A percentile compares a stretch with the other conserved stretches of the same genome.
Conservation (phyloP, 2,113 vertebrate species). For the Herpailurus yagouaroundi region DNA sequence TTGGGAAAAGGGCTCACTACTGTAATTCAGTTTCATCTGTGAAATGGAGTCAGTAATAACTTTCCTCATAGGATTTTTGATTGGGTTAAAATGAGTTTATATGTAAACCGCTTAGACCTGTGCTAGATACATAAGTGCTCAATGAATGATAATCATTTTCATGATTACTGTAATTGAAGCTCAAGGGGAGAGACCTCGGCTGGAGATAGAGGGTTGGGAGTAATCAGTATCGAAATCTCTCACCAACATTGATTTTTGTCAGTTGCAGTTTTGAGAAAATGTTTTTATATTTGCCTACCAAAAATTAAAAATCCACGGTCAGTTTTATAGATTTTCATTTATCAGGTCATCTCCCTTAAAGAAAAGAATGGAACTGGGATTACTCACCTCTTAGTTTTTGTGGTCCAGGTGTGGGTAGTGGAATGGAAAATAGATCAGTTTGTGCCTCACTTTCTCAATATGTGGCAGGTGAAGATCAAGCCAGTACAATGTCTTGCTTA, state of each 20-base stretch:
- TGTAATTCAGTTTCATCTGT: background rate
- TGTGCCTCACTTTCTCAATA: background rate
- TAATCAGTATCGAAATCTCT: background rate
- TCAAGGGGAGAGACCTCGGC: background rate
- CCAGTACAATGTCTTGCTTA: background rate
- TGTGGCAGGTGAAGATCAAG: background rate
- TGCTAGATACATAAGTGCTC: background rate
- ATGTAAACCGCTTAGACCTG: background rate
- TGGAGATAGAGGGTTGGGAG: background rate
- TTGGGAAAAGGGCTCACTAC: background rate
- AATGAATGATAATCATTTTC: background rate
- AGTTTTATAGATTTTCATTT: background rate
- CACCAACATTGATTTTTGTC: background rate
- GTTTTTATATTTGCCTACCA: slow-evolving; percentile 8
- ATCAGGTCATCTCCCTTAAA: background rate
- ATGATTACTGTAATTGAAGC: background rate
- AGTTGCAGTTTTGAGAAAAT: background rate
- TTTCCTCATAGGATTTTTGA: background rate
- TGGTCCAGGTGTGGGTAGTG: background rate
- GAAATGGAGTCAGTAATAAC: background rate
- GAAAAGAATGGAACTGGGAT: background rate
- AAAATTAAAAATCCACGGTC: background rate
- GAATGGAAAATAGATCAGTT: background rate
- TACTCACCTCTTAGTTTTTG: background rate
- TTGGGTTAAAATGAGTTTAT: background rate